phyloP scores from a whole-genome alignment of 2,888 invertebrate genomes.

The Rhodophaea formosa region DNA sequence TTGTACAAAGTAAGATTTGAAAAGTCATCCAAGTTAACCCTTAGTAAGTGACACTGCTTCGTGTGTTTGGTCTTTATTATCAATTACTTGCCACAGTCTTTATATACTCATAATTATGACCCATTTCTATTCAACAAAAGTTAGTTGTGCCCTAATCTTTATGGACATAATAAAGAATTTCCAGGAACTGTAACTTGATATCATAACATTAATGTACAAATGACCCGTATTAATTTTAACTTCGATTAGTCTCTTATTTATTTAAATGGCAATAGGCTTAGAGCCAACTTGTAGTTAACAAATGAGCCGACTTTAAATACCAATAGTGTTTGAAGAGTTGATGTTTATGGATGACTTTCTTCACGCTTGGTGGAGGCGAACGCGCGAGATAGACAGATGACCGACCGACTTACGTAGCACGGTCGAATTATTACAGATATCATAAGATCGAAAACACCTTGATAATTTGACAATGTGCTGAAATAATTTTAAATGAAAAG shows the following conservation, averaged over 20 bases:
- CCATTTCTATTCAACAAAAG: neutral
- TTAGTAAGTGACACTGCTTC: neutral
- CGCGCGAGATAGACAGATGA: constrained; percentile 42
- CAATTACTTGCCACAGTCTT: too few species aligned
- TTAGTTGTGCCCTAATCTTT: neutral
- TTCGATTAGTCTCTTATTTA: neutral
- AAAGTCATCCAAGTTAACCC: constrained; percentile 11
- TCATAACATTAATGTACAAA: neutral
- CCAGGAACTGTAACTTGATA: neutral
- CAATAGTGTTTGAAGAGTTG: constrained; percentile 38
- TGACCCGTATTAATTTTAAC: neutral
- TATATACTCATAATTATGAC: too few species aligned
- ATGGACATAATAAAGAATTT: neutral
- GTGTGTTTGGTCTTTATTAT: neutral
- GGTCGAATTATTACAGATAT: constrained; percentile 39
- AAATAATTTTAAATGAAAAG: too few species aligned
- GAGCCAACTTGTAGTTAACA: constrained; percentile 25
- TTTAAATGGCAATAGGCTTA: constrained; percentile 5
- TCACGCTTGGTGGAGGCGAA: constrained; percentile 47
- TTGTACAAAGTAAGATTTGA: constrained; percentile 13
- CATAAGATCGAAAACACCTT: constrained; percentile 35
- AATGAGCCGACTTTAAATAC: constrained; percentile 39
- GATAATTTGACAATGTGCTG: too few species aligned
- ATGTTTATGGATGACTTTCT: constrained; percentile 48
- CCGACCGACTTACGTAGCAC: constrained; percentile 35